Evolutionary conservation across 2,888 invertebrate species (phyloP), one percentile per base, ranked within the genome.

Genomic region (Chrysolina haemoptera): DNA sequence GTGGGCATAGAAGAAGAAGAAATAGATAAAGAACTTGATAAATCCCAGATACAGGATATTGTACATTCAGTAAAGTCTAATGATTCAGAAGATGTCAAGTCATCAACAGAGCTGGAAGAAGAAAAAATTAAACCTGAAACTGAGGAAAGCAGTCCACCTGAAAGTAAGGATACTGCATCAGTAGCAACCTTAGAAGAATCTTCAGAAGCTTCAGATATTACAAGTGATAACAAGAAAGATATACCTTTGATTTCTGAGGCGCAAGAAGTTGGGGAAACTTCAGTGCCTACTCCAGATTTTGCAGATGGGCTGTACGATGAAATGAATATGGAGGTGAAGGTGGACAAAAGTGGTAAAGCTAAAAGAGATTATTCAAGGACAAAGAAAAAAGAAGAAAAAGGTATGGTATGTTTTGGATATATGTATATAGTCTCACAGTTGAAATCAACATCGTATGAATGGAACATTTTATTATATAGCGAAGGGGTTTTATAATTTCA

Each of bases 351-450:
- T 10, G 92, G 91, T 0, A 92, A 91, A 83, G 90, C 90, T 78
- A 92, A 90, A 80, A 87, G 91, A 20, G 92, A 92, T 82, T 92
- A 92, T 81, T 92, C 92, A 0, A 87, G 92, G 11, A 88, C 86
- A 20, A 89, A 89, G 76, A 87, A 87, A 65, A 88, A 88, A 71
- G 87, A 87, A 78, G 88, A 87, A 88, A 88, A 90, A 88, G 73
- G 74, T 71, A 50, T 62, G 46, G 9, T n/a, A 14, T n/a, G 12
- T 9, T 5, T 35, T 59, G 6, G 55, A 5, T 55, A 22, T 55
- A 16, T 16, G 16, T 10, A 48, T 48, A 16, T 10, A 8, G 35
- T 35, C 0, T 35, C 3, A 8, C 35, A 4, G 8, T 35, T 35
- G 8, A 35, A 35, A 8, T 35, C 35, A 4, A 35, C 4, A 35